These are phyloP conservation scores for Drosophila dunni DNA, from an alignment of 1,140 invertebrate genomes.

Conservation along the genomic window DNA sequence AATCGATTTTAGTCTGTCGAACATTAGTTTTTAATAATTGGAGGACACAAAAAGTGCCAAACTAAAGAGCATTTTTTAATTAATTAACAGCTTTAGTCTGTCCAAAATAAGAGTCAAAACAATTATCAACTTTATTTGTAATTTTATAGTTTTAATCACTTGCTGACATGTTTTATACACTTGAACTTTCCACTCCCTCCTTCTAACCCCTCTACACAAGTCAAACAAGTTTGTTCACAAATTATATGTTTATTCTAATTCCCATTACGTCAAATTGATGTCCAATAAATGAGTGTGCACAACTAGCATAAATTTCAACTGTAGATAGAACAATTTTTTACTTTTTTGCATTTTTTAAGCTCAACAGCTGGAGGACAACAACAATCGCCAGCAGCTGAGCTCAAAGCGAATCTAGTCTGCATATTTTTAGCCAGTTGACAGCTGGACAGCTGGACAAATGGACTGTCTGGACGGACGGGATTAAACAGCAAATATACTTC, in stretches of 20 bases:
- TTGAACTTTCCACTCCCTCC: not conserved
- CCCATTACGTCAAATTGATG: constrained; percentile 75
- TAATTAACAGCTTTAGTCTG: not conserved
- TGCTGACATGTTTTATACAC: constrained; percentile 43
- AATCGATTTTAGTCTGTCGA: too few species aligned
- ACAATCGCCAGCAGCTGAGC: constrained; percentile 59
- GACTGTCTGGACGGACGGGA: constrained; percentile 3
- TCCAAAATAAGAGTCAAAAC: not conserved
- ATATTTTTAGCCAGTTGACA: constrained; percentile 33
- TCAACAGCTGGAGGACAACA: constrained; percentile 70
- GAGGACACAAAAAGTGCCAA: too few species aligned
- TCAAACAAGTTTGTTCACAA: constrained; percentile 56
- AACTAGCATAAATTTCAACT: constrained; percentile 66
- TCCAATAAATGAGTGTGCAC: constrained; percentile 62
- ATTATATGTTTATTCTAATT: constrained; percentile 54
- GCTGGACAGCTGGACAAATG: constrained; percentile 16
- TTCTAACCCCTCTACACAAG: not conserved
- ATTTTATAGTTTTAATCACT: constrained; percentile 43
- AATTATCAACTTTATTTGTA: constrained; percentile 13
- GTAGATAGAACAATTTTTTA: constrained; percentile 4
- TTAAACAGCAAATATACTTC: constrained; percentile 29
- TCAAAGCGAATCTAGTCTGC: constrained; percentile 24
- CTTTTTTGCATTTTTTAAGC: constrained; percentile 26
- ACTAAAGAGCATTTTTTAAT: not conserved
- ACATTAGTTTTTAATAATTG: too few species aligned